phyloP scores from a whole-genome alignment of 2,888 invertebrate genomes.

The Drosophila basisetae region DNA sequence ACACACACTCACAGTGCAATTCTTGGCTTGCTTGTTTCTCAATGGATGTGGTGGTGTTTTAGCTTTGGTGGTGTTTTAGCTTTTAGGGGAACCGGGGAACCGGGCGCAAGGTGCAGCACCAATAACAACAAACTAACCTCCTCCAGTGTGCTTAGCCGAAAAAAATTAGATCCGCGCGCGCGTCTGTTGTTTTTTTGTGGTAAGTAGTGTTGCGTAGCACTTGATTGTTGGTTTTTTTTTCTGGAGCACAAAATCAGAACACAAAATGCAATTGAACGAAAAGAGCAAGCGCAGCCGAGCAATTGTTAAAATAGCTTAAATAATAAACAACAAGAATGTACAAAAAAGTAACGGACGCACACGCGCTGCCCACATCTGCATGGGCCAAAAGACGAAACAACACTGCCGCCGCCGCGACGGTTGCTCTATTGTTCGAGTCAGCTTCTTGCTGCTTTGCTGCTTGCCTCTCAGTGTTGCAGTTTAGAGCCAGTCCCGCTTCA shows the following conservation, averaged over 20 bases:
- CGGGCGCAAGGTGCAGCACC: conserved; percentile 46
- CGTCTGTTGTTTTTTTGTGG: conserved; percentile 18
- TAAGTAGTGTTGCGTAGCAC: conserved; percentile 29
- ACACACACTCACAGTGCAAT: conserved; percentile 60
- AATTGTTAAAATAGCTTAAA: conserved; percentile 71
- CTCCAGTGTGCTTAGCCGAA: conserved; percentile 53
- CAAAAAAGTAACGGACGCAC: conserved; percentile 75
- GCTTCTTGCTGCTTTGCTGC: conserved; percentile 24
- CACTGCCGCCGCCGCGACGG: conserved; percentile 67
- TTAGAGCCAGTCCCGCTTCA: conserved; percentile 59
- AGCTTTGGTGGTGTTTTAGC: conserved; percentile 34
- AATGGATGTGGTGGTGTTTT: conserved; percentile 52
- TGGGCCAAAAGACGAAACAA: conserved; percentile 76
- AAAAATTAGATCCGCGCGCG: conserved; percentile 37
- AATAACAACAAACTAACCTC: conserved; percentile 56
- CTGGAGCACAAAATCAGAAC: conserved; percentile 47
- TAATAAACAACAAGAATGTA: conserved; percentile 68
- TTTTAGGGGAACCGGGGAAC: conserved; percentile 32
- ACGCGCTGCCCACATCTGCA: conserved; percentile 80
- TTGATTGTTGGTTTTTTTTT: conserved; percentile 23
- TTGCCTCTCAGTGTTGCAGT: conserved; percentile 57
- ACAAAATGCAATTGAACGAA: conserved; percentile 56
- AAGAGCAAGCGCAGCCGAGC: conserved; percentile 72
- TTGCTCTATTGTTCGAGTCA: conserved; percentile 55
- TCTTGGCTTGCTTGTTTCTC: conserved; percentile 73